These are phyloP conservation scores for Microtus ochrogaster DNA, from an alignment of 2,113 vertebrate species.

Conservation along the genomic window DNA sequence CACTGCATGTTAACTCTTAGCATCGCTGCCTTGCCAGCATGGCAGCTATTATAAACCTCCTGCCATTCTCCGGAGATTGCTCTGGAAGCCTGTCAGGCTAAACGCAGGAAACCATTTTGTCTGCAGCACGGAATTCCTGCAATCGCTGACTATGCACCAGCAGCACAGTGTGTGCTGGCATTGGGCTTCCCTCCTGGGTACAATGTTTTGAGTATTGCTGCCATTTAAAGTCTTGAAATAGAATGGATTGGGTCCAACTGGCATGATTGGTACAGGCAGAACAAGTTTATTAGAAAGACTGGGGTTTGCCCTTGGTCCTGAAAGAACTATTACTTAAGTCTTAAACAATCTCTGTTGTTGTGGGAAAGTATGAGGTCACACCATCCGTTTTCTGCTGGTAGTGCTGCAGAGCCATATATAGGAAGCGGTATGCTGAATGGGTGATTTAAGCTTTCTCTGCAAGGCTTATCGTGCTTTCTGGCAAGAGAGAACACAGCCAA, in stretches of 20 bases:
- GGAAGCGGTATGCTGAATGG: background rate
- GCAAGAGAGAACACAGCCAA: slow-evolving; percentile 5
- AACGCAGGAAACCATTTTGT: slow-evolving; percentile 26
- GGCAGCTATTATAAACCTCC: background rate
- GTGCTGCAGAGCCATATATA: background rate
- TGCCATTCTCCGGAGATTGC: background rate
- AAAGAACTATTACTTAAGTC: slow-evolving; percentile 70
- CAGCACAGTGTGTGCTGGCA: slow-evolving; percentile 25
- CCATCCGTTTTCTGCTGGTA: background rate
- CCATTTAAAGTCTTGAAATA: slow-evolving; percentile 74
- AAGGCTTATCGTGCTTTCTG: background rate
- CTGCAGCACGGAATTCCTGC: background rate
- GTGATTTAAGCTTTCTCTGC: background rate
- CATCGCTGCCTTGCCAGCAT: background rate
- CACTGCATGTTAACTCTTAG: background rate
- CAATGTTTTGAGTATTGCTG: slow-evolving; percentile 55
- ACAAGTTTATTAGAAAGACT: slow-evolving; percentile 65
- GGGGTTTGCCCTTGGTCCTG: slow-evolving; percentile 58
- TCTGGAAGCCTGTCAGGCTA: slow-evolving; percentile 53
- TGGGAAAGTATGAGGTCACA: background rate
- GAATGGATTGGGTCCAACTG: slow-evolving; percentile 60
- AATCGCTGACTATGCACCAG: background rate
- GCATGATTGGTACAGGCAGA: slow-evolving; percentile 48
- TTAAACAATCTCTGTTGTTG: slow-evolving; percentile 58
- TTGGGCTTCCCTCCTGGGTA: slow-evolving; percentile 54